Conservation (phyloP, 2,888 invertebrate genomes). For the Chironomus riparius region DNA sequence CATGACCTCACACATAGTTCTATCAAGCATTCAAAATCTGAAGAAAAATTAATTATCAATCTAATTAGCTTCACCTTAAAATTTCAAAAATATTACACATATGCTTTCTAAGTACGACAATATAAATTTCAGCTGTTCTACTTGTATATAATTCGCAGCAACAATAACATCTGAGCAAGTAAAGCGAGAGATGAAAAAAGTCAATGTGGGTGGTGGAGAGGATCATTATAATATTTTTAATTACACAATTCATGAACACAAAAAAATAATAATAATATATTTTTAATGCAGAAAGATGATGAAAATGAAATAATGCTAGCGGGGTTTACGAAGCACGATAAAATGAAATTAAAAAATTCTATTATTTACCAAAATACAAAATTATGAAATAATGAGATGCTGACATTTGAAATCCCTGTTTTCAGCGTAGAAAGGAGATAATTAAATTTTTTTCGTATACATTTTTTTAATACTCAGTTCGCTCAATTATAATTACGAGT, state of each 20-base stretch:
- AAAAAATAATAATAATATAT: too few species aligned
- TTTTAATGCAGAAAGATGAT: background rate
- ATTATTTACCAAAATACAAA: background rate
- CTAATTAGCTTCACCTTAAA: too few species aligned
- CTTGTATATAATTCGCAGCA: too few species aligned
- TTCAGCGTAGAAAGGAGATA: background rate
- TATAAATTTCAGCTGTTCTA: too few species aligned
- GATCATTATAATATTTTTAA: constrained; percentile 27
- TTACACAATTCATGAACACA: constrained; percentile 4
- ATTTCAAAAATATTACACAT: too few species aligned
- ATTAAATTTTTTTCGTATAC: constrained; percentile 3
- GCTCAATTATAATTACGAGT: background rate
- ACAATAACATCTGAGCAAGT: background rate
- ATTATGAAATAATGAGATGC: background rate
- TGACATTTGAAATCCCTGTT: background rate
- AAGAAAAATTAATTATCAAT: too few species aligned
- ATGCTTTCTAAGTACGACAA: too few species aligned
- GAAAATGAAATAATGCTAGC: background rate
- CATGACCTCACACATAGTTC: too few species aligned
- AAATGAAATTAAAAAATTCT: background rate
- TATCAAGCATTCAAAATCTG: too few species aligned
- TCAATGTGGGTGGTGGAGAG: constrained; percentile 3
- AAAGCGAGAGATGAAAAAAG: background rate
- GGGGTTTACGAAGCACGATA: background rate
- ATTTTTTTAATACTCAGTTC: background rate